Evolutionary conservation across 2,113 vertebrate genomes (phyloP), one percentile per base, ranked within the genome.

Genomic region (Leucopsar rothschildi): DNA sequence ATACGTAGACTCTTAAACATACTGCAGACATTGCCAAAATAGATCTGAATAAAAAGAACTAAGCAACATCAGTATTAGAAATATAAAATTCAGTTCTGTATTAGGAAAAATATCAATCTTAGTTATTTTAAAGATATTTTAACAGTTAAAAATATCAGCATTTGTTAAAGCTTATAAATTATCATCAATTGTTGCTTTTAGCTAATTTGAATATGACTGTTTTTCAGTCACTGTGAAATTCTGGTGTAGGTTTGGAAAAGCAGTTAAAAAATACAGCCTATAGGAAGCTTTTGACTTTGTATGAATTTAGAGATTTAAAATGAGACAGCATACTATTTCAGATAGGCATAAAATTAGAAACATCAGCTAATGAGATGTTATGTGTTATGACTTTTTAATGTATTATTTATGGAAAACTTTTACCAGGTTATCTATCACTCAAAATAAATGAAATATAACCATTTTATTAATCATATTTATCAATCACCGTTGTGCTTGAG

Each of bases 351-450:
- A 90, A 89, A 94, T 94, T 93, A 96, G 93, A 93, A 91, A 18
- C 42, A 86, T 68, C 25, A 72, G 35, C 69, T 87, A 93, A 96
- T 95, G 40, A 88, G 63, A 85, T 79, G 52, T 59, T 95, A 88
- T 92, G 64, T 93, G 75, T 80, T 95, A 78, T 55, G 88, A 93
- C 85, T 91, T 86, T 96, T 94, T 86, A 93, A 96, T 91, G 37
- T 68, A 84, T 96, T 95, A 94, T 88, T 86, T 96, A 90, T 86
- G 23, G 53, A 86, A 92, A 93, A 92, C 57, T 79, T 96, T 78
- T 78, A 78, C 64, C 19, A 82, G 49, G 45, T 88, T 95, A 93
- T 83, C 56, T 86, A 93, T 88, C 90, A 90, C 23, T 96, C 86
- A 94, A 86, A 93, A 83, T 73, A 92, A 92, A 79, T 86, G 49